These are phyloP conservation scores for Meda fulgida DNA, from an alignment of 2,797 vertebrate genomes.

Conservation along the genomic window DNA sequence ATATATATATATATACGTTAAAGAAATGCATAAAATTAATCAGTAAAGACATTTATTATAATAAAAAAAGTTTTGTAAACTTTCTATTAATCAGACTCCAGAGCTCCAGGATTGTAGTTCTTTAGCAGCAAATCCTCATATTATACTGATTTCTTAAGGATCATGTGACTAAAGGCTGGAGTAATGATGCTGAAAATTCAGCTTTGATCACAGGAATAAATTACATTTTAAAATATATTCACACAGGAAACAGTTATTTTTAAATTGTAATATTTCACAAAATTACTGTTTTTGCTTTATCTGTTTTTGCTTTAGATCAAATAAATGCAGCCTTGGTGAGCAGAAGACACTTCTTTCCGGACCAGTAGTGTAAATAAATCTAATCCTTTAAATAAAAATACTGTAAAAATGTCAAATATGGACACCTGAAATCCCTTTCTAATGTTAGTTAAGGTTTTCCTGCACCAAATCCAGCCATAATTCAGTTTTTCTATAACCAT, in stretches of 20 bases:
- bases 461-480: not conserved
- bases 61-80: too few species aligned
- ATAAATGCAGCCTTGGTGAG: not conserved
- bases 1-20: too few species aligned
- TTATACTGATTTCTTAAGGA: not conserved
- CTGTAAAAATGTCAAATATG: not conserved
- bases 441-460: not conserved
- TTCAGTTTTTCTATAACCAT: not conserved
- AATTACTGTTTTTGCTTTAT: not conserved
- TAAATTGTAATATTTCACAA: not conserved
- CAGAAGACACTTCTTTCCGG: not conserved
- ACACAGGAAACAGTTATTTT: not conserved
- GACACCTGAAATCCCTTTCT: not conserved
- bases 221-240: not conserved
- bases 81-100: not conserved
- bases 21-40: too few species aligned
- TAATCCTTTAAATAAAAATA: not conserved
- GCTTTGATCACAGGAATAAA: not conserved
- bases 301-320: not conserved
- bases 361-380: not conserved
- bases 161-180: not conserved
- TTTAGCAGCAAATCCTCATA: not conserved
- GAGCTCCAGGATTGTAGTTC: too few species aligned
- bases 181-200: not conserved
- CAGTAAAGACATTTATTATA: too few species aligned